Evolutionary conservation across 2,113 vertebrate genomes (phyloP).

Genomic region (Bos taurus): ARS-UCD2.0 NC_037345.1:16350501-16351000

Average conservation of each 20-base stretch:
- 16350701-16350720: neutral
- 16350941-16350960: neutral
- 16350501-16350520: neutral
- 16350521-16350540: neutral
- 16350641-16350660: neutral
- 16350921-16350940: neutral
- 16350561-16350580: neutral
- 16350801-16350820: neutral
- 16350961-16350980: too few relatives aligned
- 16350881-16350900: neutral
- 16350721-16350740: neutral
- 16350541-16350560: neutral
- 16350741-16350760: neutral
- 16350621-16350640: too few relatives aligned
- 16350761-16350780: neutral
- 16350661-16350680: neutral
- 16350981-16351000: neutral
- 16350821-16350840: neutral
- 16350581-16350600: too few relatives aligned
- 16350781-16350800: neutral
- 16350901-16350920: rapidly evolving
- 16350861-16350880: neutral
- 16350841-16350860: neutral
- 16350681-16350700: neutral
- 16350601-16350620: neutral